Conservation (phyloP, 1,140 invertebrate genomes). For the Littorina saxatilis region DNA sequence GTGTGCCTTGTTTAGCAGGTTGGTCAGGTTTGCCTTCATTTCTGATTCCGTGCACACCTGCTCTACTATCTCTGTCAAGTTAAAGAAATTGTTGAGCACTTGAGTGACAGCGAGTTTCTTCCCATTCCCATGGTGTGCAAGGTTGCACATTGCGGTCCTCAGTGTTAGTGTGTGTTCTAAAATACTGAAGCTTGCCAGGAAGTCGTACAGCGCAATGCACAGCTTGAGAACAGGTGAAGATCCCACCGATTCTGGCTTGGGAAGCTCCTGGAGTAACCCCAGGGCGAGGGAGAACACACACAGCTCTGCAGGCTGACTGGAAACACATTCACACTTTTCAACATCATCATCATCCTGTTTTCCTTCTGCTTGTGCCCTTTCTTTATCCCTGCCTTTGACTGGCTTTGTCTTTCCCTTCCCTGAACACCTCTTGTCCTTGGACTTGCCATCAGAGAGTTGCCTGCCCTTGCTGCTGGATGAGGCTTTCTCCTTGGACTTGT, state of each 20-base stretch:
- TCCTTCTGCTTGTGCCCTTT: not conserved
- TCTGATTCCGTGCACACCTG: not conserved
- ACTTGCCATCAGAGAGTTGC: no score
- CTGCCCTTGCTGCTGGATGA: no score
- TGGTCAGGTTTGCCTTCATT: not conserved
- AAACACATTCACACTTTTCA: not conserved
- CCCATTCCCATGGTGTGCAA: not conserved
- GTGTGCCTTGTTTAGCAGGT: not conserved
- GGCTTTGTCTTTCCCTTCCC: not conserved
- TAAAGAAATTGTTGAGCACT: not conserved
- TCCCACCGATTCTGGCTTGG: not conserved
- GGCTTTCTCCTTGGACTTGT: not conserved
- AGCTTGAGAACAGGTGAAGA: not conserved
- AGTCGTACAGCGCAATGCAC: not conserved
- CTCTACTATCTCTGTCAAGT: not conserved
- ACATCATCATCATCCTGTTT: not conserved
- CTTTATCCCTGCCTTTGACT: not conserved
- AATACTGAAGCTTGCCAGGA: not conserved
- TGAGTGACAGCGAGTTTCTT: no score
- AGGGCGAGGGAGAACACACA: not conserved
- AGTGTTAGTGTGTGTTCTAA: not conserved
- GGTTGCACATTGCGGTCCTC: not conserved
- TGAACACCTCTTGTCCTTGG: no score
- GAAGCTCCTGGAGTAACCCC: not conserved
- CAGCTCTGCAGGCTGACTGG: not conserved